These are phyloP conservation scores for Oncopodura yosiiana DNA, from an alignment of 1,140 invertebrate genomes.

Conservation along the genomic window DNA sequence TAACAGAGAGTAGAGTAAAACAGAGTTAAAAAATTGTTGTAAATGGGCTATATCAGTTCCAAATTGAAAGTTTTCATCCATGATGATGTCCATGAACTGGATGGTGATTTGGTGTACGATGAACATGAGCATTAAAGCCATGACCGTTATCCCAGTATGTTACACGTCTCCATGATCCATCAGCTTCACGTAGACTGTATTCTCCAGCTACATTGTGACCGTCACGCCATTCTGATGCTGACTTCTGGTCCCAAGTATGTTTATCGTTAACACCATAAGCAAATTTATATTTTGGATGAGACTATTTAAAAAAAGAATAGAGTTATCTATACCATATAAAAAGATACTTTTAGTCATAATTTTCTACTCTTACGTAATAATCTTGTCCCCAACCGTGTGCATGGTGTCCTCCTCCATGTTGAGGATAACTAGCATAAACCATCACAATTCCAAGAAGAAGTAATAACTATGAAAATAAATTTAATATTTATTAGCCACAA, in stretches of 20 bases:
- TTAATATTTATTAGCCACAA: no score
- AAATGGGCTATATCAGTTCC: no score
- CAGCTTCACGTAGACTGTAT: conserved; percentile 16
- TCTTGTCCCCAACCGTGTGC: conserved; percentile 10
- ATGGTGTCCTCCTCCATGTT: no score
- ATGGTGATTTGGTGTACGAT: conserved; percentile 20
- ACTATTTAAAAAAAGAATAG: neutral
- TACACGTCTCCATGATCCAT: conserved; percentile 11
- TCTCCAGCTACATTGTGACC: conserved; percentile 19
- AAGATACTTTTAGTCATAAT: neutral
- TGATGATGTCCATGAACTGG: neutral
- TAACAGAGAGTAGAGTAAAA: no score
- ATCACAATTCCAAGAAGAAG: no score
- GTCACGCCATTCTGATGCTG: conserved; percentile 13
- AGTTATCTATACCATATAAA: neutral
- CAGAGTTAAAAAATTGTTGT: no score
- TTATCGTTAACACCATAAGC: conserved; percentile 22
- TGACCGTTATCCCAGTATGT: neutral
- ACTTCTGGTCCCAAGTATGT: conserved; percentile 19
- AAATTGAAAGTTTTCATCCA: no score
- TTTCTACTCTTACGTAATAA: conserved; percentile 6
- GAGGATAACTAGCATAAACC: no score
- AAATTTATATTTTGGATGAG: conserved; percentile 17
- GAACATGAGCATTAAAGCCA: conserved; percentile 25
- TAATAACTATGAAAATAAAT: no score